Evolutionary conservation across 2,888 invertebrate species (phyloP), one percentile per base, ranked within the genome.

Genomic region (Crepidodera aurea): DNA sequence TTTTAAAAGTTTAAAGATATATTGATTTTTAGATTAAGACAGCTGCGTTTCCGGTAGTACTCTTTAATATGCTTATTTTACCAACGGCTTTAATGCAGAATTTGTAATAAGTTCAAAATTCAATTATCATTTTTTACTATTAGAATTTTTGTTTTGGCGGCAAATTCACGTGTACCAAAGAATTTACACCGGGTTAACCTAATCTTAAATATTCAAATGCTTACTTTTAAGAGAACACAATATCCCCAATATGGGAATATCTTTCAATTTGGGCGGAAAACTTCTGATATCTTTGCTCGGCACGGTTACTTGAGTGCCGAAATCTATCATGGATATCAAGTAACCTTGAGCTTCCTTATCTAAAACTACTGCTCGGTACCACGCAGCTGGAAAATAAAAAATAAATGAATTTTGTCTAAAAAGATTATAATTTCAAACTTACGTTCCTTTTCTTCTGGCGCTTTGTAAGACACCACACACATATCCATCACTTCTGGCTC

Each of bases 301-400:
- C 1, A 73, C 61, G 0, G 12, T 58, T 15, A 63, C 67, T 10
- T 64, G 34, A 54, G 74, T 77, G 2, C 79, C 79, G 66, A 72
- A 78, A 71, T 79, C 79, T 2, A 78, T 68, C 76, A 32, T 66
- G 65, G 4, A 77, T 66, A 8, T 40, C 27, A 59, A 68, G 12
- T 72, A 64, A 5, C 65, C 60, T 19, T 58, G 64, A 1, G 42
- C 42, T 29, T 64, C 60, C n/a, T 46, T 44, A 7, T 64, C 65
- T 3, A 74, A 16, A 15, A 73, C 69, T 3, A 62, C 48, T 1
- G 71, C 77, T 62, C 77, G 64, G 56, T 68, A 76, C 77, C 76
- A 78, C 1, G 60, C 64, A 27, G 65, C 78, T 78, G 48, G 34
- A 75, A 75, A 60, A 18, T 46, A 60, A 25, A 15, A 32, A 37